Evolutionary conservation across 2,888 invertebrate genomes (phyloP).

Genomic region (Calliphora vomitoria): DNA sequence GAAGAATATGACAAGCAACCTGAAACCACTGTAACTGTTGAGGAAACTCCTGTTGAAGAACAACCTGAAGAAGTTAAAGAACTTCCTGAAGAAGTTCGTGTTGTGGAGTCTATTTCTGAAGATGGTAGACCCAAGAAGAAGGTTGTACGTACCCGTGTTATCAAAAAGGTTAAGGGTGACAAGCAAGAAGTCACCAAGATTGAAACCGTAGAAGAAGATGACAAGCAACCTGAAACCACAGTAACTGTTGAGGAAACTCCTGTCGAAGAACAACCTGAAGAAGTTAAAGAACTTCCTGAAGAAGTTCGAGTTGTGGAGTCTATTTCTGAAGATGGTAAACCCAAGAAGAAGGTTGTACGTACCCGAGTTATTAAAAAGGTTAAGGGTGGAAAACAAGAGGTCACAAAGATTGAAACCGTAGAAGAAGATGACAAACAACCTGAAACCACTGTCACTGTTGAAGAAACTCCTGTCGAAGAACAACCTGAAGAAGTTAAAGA

Average conservation of each 20-base stretch:
- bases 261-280: constrained; percentile 46
- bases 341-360: constrained; percentile 50
- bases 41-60: constrained; percentile 50
- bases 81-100: constrained; percentile 60
- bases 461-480: constrained; percentile 51
- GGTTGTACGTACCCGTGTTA: constrained; percentile 59
- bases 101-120: constrained; percentile 55
- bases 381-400: constrained; percentile 62
- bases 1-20: constrained; percentile 69
- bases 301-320: constrained; percentile 46
- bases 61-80: constrained; percentile 39
- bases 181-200: constrained; percentile 69
- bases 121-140: constrained; percentile 63
- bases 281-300: constrained; percentile 56
- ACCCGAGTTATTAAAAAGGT: constrained; percentile 63
- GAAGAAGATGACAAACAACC: constrained; percentile 65
- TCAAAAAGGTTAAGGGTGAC: constrained; percentile 60
- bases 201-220: constrained; percentile 66
- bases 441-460: constrained; percentile 61
- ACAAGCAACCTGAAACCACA: constrained; percentile 66
- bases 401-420: constrained; percentile 62
- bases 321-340: constrained; percentile 62
- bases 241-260: constrained; percentile 61
- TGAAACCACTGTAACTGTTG: constrained; percentile 64
- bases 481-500: constrained; percentile 43